Evolutionary conservation across 2,113 vertebrate genomes (phyloP).

Genomic region (Brachyistius frenatus): DNA sequence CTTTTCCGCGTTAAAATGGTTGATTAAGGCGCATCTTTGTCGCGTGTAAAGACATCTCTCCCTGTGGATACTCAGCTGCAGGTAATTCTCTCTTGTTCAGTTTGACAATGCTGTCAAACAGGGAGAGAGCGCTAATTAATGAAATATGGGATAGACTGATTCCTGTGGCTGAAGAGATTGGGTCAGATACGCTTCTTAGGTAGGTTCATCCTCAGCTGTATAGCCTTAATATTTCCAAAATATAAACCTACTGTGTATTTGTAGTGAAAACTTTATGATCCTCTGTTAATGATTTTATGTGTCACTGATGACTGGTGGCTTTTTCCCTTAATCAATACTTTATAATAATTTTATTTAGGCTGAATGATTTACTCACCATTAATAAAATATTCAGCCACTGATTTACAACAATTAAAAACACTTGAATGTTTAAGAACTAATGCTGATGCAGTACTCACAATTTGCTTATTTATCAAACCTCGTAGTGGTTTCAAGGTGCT

Average conservation of each 20-base stretch:
- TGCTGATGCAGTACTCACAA: too few relatives aligned
- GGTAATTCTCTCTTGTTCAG: neutral
- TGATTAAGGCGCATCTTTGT: slow-evolving; percentile 38
- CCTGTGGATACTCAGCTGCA: neutral
- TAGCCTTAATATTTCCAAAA: neutral
- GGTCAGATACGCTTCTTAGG: slow-evolving; percentile 83
- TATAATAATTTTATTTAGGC: too few relatives aligned
- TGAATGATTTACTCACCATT: neutral
- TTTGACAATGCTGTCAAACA: slow-evolving; percentile 76
- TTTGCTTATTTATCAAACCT: too few relatives aligned
- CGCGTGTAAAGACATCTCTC: neutral
- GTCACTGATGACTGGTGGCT: neutral
- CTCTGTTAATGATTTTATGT: neutral
- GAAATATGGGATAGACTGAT: slow-evolving; percentile 73
- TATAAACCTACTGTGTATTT: neutral
- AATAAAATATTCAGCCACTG: too few relatives aligned
- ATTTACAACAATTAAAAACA: too few relatives aligned
- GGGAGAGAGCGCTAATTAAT: slow-evolving; percentile 78
- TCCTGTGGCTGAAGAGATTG: slow-evolving; percentile 79
- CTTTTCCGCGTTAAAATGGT: slow-evolving; percentile 45
- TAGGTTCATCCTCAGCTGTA: slow-evolving; percentile 39
- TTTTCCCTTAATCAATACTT: neutral
- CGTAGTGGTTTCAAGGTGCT: too few relatives aligned
- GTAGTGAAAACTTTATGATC: neutral
- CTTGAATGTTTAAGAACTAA: too few relatives aligned